phyloP scores from a whole-genome alignment of 2,113 vertebrate genomes.

The Felis chaus region DNA sequence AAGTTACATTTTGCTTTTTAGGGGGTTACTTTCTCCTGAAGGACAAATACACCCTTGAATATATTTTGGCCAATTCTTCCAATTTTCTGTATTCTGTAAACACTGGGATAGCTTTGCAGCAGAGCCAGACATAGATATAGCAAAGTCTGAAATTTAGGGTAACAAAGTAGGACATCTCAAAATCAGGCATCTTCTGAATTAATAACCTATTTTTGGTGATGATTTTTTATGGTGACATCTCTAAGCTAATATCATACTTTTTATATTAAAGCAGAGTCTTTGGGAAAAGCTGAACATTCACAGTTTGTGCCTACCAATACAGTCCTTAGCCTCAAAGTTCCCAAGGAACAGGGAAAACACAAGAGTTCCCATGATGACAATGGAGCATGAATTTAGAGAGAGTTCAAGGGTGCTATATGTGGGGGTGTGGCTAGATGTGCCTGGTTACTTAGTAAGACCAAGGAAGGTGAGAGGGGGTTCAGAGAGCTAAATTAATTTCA shows the following conservation, averaged over 20 bases:
- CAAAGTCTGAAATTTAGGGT: constrained; percentile 45
- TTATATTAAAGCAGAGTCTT: constrained; percentile 35
- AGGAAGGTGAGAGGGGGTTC: neutral
- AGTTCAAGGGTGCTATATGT: neutral
- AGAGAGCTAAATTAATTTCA: neutral
- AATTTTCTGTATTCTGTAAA: neutral
- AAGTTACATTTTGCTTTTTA: neutral
- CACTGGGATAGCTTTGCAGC: neutral
- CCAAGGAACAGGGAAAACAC: neutral
- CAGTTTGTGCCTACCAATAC: neutral
- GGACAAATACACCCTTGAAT: neutral
- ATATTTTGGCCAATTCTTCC: neutral
- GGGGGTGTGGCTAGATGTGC: neutral
- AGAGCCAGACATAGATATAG: neutral
- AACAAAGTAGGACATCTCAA: constrained; percentile 42
- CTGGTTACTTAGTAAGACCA: neutral
- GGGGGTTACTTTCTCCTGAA: neutral
- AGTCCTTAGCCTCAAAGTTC: neutral
- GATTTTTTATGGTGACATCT: constrained; percentile 22
- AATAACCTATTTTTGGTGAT: constrained; percentile 50
- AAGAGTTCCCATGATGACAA: neutral
- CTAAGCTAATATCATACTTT: neutral
- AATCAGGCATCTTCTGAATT: constrained; percentile 47
- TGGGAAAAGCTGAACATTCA: neutral
- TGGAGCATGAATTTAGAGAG: neutral